Evolutionary conservation across 2,113 vertebrate genomes (phyloP), one percentile per base, ranked within the genome.

Genomic region (Hemiscyllium ocellatum): DNA sequence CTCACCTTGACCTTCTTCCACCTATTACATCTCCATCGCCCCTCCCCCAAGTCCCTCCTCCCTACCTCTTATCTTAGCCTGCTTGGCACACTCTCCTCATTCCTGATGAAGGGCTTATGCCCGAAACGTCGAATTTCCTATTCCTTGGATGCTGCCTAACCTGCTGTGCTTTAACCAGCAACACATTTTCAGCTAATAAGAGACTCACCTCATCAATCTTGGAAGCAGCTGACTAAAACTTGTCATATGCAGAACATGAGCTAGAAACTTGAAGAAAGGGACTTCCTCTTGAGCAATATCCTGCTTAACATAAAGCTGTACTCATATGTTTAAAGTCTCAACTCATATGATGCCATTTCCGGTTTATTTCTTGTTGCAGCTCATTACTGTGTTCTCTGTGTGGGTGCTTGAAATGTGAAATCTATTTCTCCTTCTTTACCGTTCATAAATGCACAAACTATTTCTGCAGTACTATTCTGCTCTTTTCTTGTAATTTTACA

Each of bases 201-300:
- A 37, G 61, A 17, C 6, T 17, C 3, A 66, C 3, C 17, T 93
- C 66, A 94, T 72, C 47, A 70, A 26, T 95, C 22, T 26, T 37
- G 15, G 94, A 95, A 72, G 10, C 69, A 72, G 50, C 22, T 70
- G 12, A 24, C 15, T 70, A 20, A 52, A 19, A 15, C 42, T 76
- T 72, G 24, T 72, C 94, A 95, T 47, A 94, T 29, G 68, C 69
- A 95, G 69, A 76, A 95, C 94, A 76, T 52, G 66, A 22, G 68
- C 94, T 52, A 69, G 94, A 76, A 95, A 70, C 47, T 52, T 72
- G 12, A 50, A 70, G 42, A 94, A 95, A 95, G 26, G 42, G 68
- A 76, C 72, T 95, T 95, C 94, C 94, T 95, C 69, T 95, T 70
- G 26, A 50, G 69, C 94, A 95, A 94, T 13, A 70, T 17, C 20